Evolutionary conservation across 2,888 invertebrate genomes (phyloP).

Genomic region (Pristionchus entomophagus): DNA sequence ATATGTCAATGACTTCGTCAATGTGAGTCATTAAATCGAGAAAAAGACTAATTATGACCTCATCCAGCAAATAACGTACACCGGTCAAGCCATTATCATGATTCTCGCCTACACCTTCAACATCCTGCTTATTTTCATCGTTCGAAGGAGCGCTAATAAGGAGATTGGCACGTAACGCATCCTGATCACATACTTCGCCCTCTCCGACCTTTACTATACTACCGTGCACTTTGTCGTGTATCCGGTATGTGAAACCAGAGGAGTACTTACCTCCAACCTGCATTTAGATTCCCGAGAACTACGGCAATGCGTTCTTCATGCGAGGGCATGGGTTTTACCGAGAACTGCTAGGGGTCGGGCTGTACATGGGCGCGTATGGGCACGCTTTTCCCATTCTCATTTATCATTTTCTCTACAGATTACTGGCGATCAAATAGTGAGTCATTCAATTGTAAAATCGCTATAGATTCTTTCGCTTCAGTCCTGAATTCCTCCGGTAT

Average conservation of each 20-base stretch:
- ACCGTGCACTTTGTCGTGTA: neutral
- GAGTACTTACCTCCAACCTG: no score
- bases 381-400: slow-evolving; percentile 5
- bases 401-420: neutral
- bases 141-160: neutral
- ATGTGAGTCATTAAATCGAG: no score
- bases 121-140: neutral
- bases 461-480: neutral
- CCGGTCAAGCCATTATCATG: neutral
- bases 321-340: neutral
- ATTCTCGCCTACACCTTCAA: neutral
- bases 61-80: no score
- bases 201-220: slow-evolving; percentile 16
- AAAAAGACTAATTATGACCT: no score
- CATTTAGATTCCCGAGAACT: neutral
- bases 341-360: neutral
- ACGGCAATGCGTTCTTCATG: slow-evolving; percentile 7
- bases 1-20: no score
- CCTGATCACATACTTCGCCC: neutral
- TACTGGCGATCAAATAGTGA: neutral
- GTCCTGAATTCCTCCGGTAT: neutral
- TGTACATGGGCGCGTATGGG: neutral
- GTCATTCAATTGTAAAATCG: neutral
- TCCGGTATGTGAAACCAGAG: neutral
- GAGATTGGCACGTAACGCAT: slow-evolving; percentile 1